Conservation (phyloP, 2,113 vertebrate genomes). For the Progne subis region DNA sequence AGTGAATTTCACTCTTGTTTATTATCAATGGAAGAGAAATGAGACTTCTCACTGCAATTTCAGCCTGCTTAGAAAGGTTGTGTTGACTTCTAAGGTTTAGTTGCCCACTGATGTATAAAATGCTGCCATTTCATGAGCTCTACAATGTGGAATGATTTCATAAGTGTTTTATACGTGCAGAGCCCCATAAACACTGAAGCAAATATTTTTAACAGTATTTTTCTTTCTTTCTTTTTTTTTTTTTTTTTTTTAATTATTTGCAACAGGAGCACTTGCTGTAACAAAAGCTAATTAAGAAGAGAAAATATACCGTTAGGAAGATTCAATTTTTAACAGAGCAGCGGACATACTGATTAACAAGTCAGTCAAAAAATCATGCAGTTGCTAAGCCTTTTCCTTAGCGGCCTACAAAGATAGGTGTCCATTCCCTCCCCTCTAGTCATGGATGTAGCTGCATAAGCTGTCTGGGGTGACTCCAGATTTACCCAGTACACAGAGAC, state of each 20-base stretch:
- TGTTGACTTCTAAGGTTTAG: not conserved
- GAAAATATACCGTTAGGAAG: not conserved
- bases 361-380: not conserved
- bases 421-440: not conserved
- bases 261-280: not conserved
- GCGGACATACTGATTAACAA: not conserved
- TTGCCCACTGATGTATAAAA: not conserved
- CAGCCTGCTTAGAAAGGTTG: not conserved
- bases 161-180: not conserved
- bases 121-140: not conserved
- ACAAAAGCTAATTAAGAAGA: not conserved
- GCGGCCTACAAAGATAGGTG: not conserved
- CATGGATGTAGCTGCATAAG: not conserved
- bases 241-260: not conserved
- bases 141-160: not conserved
- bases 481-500: not conserved
- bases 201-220: not conserved
- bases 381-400: not conserved
- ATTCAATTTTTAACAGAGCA: not conserved
- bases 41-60: not conserved
- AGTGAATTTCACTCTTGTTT: not conserved
- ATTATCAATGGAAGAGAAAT: not conserved
- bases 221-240: not conserved
- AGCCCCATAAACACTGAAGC: not conserved
- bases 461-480: not conserved